A percentile compares a stretch with the other conserved stretches of the same genome.
phyloP scores from a whole-genome alignment of 2,888 invertebrate species.

The Hybos culiciformis region DNA sequence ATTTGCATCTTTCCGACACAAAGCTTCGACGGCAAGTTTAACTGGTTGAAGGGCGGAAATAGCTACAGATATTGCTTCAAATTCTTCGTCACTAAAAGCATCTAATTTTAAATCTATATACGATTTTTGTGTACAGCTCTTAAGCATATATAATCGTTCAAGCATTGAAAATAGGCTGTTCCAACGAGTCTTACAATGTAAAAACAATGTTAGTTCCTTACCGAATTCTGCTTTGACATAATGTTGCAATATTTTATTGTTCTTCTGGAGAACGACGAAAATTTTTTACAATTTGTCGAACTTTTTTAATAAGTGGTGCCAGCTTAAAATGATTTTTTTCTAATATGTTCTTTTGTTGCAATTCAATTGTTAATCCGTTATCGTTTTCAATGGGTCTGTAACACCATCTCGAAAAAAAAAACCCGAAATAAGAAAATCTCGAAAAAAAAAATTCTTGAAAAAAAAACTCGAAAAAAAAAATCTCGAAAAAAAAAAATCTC shows the following conservation, averaged over 20 bases:
- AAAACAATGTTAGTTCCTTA: not conserved
- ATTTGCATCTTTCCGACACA: not conserved
- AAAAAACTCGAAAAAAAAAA: too few species aligned
- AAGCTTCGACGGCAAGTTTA: not conserved
- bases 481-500: too few species aligned
- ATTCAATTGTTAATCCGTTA: not conserved
- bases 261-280: not conserved
- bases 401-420: too few species aligned
- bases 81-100: not conserved
- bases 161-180: not conserved
- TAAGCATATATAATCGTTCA: not conserved
- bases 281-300: not conserved
- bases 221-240: too few species aligned
- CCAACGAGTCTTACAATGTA: not conserved
- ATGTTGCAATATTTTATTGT: too few species aligned
- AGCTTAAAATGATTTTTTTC: not conserved
- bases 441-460: too few species aligned
- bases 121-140: not conserved
- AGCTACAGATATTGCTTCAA: not conserved
- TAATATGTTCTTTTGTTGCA: not conserved
- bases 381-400: not conserved
- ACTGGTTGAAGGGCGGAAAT: not conserved
- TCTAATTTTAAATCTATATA: not conserved
- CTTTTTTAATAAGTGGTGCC: not conserved
- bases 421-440: too few species aligned